A percentile compares a stretch with the other conserved stretches of the same genome.
Conservation (phyloP, 2,113 vertebrate genomes). For the Macrotis lagotis region DNA sequence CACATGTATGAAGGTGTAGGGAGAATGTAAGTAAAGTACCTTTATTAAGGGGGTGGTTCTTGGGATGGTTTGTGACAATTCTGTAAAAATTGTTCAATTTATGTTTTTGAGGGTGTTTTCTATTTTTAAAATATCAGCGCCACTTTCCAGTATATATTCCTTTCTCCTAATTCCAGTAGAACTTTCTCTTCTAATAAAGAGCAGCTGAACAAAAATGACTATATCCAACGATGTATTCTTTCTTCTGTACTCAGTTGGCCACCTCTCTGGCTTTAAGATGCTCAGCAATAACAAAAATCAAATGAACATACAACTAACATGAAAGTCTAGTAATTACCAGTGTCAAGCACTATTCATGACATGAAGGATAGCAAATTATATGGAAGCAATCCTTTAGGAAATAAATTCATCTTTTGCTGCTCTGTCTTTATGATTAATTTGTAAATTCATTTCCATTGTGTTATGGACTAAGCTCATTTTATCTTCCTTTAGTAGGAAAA, state of each 20-base stretch:
- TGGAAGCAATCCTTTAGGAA: slow-evolving; percentile 47
- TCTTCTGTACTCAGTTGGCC: not conserved
- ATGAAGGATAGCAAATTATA: not conserved
- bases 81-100: slow-evolving; percentile 33
- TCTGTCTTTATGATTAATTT: slow-evolving; percentile 21
- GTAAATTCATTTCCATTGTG: slow-evolving; percentile 2
- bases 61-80: slow-evolving; percentile 41
- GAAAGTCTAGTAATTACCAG: slow-evolving; percentile 2
- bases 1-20: slow-evolving; percentile 97
- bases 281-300: not conserved
- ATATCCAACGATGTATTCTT: not conserved
- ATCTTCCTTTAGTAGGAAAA: slow-evolving; percentile 56
- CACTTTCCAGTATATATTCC: not conserved
- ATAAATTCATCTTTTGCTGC: slow-evolving; percentile 33
- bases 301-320: not conserved
- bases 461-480: slow-evolving; percentile 36
- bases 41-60: slow-evolving; percentile 20
- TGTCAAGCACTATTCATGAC: slow-evolving; percentile 28
- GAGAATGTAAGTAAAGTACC: slow-evolving; percentile 91
- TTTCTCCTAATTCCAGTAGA: not conserved
- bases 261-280: not conserved
- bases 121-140: slow-evolving; percentile 16
- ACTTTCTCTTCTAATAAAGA: not conserved
- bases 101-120: slow-evolving; percentile 46
- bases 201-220: not conserved